Conservation (phyloP, 2,797 vertebrate species). For the Rhynchonycteris naso region DNA sequence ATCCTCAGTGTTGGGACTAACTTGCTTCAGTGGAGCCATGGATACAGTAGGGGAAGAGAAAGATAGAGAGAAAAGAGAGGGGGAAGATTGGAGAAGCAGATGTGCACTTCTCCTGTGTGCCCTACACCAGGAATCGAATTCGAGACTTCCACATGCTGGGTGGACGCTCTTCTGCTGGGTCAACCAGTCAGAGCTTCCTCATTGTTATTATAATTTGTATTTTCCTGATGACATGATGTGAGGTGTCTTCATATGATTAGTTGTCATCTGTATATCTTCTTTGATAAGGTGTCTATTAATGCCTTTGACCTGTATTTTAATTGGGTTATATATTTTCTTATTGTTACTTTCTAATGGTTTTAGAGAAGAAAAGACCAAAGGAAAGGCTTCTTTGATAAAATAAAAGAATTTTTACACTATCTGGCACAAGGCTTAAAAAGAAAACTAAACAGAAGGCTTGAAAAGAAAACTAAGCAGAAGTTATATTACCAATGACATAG, state of each 20-base stretch:
- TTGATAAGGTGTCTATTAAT: background rate
- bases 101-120: no score
- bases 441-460: background rate
- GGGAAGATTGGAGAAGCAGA: no score
- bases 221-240: background rate
- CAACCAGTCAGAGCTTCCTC: background rate
- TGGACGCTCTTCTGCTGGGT: no score
- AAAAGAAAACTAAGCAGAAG: background rate
- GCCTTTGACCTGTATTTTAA: background rate
- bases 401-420: background rate
- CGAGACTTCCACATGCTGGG: no score
- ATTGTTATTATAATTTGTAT: background rate
- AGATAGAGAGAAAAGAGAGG: no score
- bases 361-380: background rate
- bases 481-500: background rate
- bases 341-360: background rate
- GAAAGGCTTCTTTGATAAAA: background rate
- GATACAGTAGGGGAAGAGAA: no score
- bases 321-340: background rate
- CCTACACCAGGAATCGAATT: no score
- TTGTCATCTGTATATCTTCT: background rate
- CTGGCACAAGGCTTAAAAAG: background rate
- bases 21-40: no score
- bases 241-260: background rate
- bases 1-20: no score